Evolutionary conservation across 1,140 invertebrate species (phyloP).

Genomic region (Subanguina moxae): DNA sequence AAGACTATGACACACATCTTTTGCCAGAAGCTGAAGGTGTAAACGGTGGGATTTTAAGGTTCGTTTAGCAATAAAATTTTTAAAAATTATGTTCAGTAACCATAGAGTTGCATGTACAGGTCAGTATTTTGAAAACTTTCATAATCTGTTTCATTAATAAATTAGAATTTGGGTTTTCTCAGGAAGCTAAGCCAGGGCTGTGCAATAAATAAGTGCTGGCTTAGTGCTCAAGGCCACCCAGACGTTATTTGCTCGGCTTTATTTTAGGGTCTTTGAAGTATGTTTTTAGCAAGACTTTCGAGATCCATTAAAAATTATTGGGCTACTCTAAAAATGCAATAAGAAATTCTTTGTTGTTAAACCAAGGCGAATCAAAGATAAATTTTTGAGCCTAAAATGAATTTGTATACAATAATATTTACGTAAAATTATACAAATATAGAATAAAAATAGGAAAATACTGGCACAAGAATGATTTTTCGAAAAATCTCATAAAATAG

Average conservation of each 20-base stretch:
- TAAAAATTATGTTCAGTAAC: neutral
- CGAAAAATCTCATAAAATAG: too few relatives aligned
- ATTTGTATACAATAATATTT: too few relatives aligned
- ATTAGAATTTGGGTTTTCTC: too few relatives aligned
- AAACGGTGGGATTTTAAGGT: constrained; percentile 48
- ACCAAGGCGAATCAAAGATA: too few relatives aligned
- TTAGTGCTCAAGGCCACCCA: too few relatives aligned
- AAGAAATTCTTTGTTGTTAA: too few relatives aligned
- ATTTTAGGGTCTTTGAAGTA: neutral
- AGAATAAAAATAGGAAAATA: too few relatives aligned
- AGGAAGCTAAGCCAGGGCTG: too few relatives aligned
- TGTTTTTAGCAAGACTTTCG: neutral
- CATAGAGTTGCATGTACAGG: constrained; percentile 58
- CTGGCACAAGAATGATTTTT: too few relatives aligned
- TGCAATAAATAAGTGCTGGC: too few relatives aligned
- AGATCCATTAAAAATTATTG: neutral
- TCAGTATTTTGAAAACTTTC: constrained; percentile 7
- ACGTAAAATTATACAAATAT: too few relatives aligned
- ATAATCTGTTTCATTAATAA: neutral
- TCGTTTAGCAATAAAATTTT: neutral
- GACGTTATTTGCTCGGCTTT: neutral
- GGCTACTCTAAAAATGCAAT: neutral
- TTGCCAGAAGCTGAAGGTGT: constrained; percentile 58
- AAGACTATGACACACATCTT: constrained; percentile 56
- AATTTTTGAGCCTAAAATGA: too few relatives aligned